These are phyloP conservation scores for Myoxocephalus aenaeus DNA, from an alignment of 2,797 vertebrate genomes.

Conservation along the genomic window DNA sequence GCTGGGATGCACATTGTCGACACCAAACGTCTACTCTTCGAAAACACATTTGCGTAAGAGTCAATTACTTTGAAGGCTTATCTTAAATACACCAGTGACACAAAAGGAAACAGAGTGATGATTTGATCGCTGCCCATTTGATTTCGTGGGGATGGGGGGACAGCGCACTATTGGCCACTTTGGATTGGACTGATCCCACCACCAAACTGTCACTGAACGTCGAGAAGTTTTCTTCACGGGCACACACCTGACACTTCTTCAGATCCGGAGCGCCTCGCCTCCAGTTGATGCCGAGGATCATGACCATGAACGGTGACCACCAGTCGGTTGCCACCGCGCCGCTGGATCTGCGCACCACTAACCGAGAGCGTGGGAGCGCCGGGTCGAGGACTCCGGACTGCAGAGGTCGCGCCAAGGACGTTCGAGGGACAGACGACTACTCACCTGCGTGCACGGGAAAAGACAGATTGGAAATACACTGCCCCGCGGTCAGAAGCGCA, in stretches of 20 bases:
- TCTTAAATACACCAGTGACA: conserved; percentile 17
- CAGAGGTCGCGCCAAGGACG: conserved; percentile 39
- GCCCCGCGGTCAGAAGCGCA: conserved; percentile 1
- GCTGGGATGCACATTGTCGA: conserved; percentile 23
- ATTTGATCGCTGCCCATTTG: conserved; percentile 33
- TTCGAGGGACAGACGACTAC: conserved; percentile 31
- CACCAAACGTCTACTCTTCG: conserved; percentile 10
- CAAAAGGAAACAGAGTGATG: conserved; percentile 32
- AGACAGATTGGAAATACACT: conserved; percentile 12
- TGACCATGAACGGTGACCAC: conserved; percentile 81
- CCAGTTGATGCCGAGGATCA: conserved; percentile 75
- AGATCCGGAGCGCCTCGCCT: neutral
- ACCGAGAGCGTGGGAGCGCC: conserved; percentile 66
- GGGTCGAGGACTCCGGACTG: conserved; percentile 40
- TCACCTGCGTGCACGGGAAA: conserved; percentile 54
- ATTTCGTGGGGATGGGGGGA: conserved; percentile 48
- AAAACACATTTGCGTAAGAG: conserved; percentile 1
- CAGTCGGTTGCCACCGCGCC: conserved; percentile 72
- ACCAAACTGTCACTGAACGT: conserved; percentile 18
- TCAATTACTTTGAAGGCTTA: conserved; percentile 11
- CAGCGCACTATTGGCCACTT: conserved; percentile 31
- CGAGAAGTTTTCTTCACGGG: conserved; percentile 24
- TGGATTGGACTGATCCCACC: conserved; percentile 32
- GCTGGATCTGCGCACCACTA: conserved; percentile 82
- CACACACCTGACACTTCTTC: conserved; percentile 44